phyloP scores from a whole-genome alignment of 2,113 vertebrate genomes.

The Caretta caretta region DNA sequence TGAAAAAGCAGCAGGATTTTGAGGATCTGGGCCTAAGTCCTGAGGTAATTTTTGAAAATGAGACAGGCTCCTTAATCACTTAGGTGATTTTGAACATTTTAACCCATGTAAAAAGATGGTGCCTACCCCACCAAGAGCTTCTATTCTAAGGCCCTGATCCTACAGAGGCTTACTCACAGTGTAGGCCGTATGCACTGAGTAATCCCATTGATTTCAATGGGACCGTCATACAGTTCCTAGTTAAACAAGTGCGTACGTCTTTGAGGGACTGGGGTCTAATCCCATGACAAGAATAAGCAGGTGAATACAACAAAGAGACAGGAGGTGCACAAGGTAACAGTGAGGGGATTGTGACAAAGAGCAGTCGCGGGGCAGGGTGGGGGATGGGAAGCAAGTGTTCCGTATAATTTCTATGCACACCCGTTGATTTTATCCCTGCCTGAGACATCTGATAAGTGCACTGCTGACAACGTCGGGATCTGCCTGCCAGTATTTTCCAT shows the following conservation, averaged over 20 bases:
- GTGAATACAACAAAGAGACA: fast-evolving
- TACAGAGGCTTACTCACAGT: neutral
- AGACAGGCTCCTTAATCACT: neutral
- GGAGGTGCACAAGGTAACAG: neutral
- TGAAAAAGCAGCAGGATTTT: neutral
- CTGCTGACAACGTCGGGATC: neutral
- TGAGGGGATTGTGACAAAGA: fast-evolving
- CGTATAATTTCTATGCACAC: fast-evolving
- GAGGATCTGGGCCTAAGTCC: neutral
- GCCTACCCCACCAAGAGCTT: neutral
- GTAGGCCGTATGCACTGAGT: fast-evolving
- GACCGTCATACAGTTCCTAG: fast-evolving
- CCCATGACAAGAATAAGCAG: neutral
- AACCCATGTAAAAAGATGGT: neutral
- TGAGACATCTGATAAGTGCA: neutral
- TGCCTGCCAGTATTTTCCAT: neutral
- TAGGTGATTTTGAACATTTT: neutral
- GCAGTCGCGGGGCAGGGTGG: neutral
- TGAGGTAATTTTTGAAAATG: neutral
- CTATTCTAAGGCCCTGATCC: neutral
- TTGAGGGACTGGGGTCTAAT: fast-evolving
- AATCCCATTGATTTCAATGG: neutral
- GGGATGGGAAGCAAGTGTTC: neutral
- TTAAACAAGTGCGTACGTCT: fast-evolving
- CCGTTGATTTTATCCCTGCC: neutral